These are phyloP conservation scores for Furcifer pardalis DNA, from an alignment of 2,797 vertebrate species.

Conservation along the genomic window DNA sequence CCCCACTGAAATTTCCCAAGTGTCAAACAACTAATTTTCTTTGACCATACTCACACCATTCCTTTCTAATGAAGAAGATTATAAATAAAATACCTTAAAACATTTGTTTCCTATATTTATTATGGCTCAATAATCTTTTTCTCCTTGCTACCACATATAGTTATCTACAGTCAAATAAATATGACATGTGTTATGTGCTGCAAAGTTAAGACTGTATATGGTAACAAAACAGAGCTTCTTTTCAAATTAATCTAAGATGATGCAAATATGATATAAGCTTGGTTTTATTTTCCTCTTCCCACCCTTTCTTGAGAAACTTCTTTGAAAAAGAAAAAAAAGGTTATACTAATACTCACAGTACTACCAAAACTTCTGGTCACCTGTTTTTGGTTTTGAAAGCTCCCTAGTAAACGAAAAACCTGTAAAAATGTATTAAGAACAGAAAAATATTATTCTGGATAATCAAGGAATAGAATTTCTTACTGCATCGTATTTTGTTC, in stretches of 20 bases:
- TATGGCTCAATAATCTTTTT: conserved; percentile 6
- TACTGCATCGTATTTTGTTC: no score
- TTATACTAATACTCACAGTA: conserved; percentile 84
- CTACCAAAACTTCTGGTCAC: conserved; percentile 83
- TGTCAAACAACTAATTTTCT: neutral
- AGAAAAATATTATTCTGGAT: neutral
- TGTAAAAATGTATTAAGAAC: conserved; percentile 66
- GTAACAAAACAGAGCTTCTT: conserved; percentile 22
- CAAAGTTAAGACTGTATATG: neutral
- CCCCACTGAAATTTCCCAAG: conserved; percentile 18
- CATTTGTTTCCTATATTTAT: neutral
- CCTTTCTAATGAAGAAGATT: neutral
- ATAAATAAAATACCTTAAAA: neutral
- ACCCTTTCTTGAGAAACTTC: conserved; percentile 78
- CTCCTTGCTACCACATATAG: conserved; percentile 17
- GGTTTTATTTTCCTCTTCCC: conserved; percentile 38
- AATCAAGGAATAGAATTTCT: neutral
- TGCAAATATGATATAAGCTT: neutral
- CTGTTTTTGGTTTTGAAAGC: conserved; percentile 81
- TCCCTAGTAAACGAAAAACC: conserved; percentile 85
- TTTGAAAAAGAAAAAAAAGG: conserved; percentile 61
- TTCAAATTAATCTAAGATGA: conserved; percentile 9
- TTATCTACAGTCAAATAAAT: conserved; percentile 8
- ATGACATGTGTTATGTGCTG: conserved; percentile 33
- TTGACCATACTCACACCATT: conserved; percentile 5